Evolutionary conservation across 2,797 vertebrate species (phyloP), one percentile per base, ranked within the genome.

Genomic region (Diplodus sargus): DNA sequence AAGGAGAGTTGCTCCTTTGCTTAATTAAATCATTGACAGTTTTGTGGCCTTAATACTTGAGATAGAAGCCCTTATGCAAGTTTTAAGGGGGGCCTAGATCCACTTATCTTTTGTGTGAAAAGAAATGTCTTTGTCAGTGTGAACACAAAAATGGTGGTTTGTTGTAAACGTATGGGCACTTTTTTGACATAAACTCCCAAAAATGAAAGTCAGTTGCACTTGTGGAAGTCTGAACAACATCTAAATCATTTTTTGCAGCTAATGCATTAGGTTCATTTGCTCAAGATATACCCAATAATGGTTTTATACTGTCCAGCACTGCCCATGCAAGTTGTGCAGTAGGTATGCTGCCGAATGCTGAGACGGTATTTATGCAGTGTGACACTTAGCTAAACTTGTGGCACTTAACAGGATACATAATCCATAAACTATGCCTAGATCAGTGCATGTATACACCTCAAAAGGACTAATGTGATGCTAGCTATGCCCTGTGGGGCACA

Each of bases 21-120:
- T 64, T 83, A 78, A 89, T 83, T 84, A 79, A 87, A 89, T 84
- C 73, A 77, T 62, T 49, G 74, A 60, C 61, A 52, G 61, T 73
- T 79, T 72, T 75, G 66, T 30, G 47, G 52, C 58, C 42, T 61
- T 39, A 34, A 70, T 69, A 54, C 59, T 74, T 54, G 16, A 56
- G 30, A 79, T 68, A 47, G 42, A 54, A 62, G 39, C 48, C 15
- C 22, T 70, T 60, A 39, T 59, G 51, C 67, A 67, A 74, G 42
- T 58, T 25, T 81, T 56, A 58, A 43, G 66, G 34, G n/a, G 57
- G 66, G 51, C 49, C 42, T 18, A 51, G 52, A 57, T 62, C 30
- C 70, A 52, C 22, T 54, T 58, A 51, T 54, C 42, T 65, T 23
- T 56, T 54, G 17, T 61, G 45, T 51, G 23, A 75, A 59, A 22